Evolutionary conservation across 2,888 invertebrate genomes (phyloP), one percentile per base, ranked within the genome.

Genomic region (Ischnus inquisitorius): DNA sequence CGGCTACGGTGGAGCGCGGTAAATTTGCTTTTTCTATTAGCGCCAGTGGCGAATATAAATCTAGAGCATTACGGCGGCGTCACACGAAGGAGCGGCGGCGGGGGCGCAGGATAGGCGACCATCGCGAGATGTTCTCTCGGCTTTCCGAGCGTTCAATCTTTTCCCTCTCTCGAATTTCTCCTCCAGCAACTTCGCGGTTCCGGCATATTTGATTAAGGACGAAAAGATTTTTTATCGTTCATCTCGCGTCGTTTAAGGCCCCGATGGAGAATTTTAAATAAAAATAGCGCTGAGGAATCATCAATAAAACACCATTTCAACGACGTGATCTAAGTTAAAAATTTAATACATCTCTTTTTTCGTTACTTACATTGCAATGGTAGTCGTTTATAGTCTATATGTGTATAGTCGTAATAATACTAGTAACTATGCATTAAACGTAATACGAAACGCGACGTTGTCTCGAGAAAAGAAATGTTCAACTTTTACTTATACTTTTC

Each of bases 1-100:
- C 69, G 83, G 83, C 85, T 76, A 79, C 72, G 72, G 34, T 51
- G 84, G 22, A 76, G 80, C 69, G 78, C 86, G 86, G 86, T 88
- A 87, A 90, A 90, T 90, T 90, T 90, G 88, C 89, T 89, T 89
- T 90, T 89, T 89, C 88, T 88, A 90, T 90, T 88, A 89, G 82
- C 84, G 84, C 67, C 64, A 77, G 83, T 51, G 83, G 79, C 78
- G 85, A 84, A 85, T 81, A 87, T 87, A 87, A 89, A 89, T 88
- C 87, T 83, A 75, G 76, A 86, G 86, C 88, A 89, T 90, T 89
- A 85, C 87, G 84, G 85, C 74, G 86, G 82, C 83, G 86, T 88
- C 85, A 82, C 84, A 81, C 75, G 72, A 75, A 46, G 79, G n/a
- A n/a, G n/a, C n/a, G n/a, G n/a, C n/a, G n/a, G n/a, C n/a, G n/a